Evolutionary conservation across 2,888 invertebrate genomes (phyloP).

Genomic region (Orthonevra nobilis): DNA sequence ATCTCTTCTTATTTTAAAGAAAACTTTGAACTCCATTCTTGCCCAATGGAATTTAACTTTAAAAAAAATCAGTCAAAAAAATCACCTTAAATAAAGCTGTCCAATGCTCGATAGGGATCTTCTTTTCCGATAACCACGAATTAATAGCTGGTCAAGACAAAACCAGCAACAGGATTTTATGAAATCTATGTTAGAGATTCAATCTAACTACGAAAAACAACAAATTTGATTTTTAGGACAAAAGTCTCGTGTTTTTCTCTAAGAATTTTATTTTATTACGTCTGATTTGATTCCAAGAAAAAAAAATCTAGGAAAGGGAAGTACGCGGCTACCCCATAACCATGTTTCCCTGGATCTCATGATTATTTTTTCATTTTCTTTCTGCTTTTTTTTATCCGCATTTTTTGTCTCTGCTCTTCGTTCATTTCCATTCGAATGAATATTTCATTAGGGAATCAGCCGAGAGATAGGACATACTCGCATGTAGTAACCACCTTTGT

Average conservation of each 20-base stretch:
- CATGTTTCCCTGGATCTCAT: conserved; percentile 4
- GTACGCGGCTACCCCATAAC: no score
- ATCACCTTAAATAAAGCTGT: conserved; percentile 1
- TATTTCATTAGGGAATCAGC: conserved; percentile 59
- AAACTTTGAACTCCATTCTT: conserved; percentile 3
- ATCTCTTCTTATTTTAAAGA: conserved; percentile 2
- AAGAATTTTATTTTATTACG: conserved; percentile 50
- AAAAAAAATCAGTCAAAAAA: background rate
- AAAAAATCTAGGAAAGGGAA: conserved; percentile 18
- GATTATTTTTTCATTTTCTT: no score
- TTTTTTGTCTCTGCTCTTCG: background rate
- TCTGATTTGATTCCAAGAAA: conserved; percentile 42
- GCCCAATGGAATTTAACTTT: conserved; percentile 14
- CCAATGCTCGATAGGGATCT: conserved; percentile 8
- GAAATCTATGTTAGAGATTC: no score
- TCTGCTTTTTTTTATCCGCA: conserved; percentile 1
- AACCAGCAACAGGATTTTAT: no score
- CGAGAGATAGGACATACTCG: conserved; percentile 21
- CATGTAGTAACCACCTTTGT: conserved; percentile 16
- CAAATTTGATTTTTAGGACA: conserved; percentile 47
- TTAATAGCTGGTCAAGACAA: no score
- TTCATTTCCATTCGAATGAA: conserved; percentile 61
- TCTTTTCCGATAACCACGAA: conserved; percentile 32
- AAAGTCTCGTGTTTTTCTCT: conserved; percentile 19
- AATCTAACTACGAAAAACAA: conserved; percentile 18